A percentile compares a stretch with the other conserved stretches of the same genome.
phyloP scores from a whole-genome alignment of 1,140 invertebrate species.

The Adoxophyes honmai region DNA sequence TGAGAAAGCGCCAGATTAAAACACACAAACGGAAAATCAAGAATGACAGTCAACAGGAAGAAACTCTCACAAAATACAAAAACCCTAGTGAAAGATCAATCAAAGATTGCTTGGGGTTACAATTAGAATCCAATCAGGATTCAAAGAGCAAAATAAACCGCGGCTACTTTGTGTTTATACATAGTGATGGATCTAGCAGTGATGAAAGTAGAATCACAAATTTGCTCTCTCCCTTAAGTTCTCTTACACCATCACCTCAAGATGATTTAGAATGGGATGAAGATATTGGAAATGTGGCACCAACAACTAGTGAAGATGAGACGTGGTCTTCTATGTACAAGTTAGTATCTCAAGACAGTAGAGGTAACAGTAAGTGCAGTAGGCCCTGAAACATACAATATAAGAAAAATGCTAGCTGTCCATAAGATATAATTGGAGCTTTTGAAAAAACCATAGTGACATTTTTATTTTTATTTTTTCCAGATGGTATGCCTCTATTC shows the following conservation, averaged over 20 bases:
- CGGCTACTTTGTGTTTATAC: conserved; percentile 65
- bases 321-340: conserved; percentile 68
- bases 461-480: conserved; percentile 23
- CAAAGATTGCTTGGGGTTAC: conserved; percentile 28
- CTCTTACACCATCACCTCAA: conserved; percentile 45
- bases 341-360: conserved; percentile 29
- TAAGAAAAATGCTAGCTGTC: too few species aligned
- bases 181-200: conserved; percentile 61
- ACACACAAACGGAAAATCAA: conserved; percentile 56
- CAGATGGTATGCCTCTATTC: conserved; percentile 69
- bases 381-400: too few species aligned
- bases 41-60: conserved; percentile 32
- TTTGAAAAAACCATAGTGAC: too few species aligned
- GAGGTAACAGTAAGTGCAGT: too few species aligned
- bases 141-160: conserved; percentile 49
- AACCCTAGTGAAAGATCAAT: conserved; percentile 44
- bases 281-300: conserved; percentile 58
- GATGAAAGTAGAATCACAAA: conserved; percentile 53
- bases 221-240: conserved; percentile 43
- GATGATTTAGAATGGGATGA: conserved; percentile 71
- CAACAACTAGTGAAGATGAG: conserved; percentile 69
- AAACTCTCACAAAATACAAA: conserved; percentile 55
- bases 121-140: conserved; percentile 23
- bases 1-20: conserved; percentile 43
- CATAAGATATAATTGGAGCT: too few species aligned